Evolutionary conservation across 2,888 invertebrate species (phyloP).

Genomic region (Sarcophaga caerulescens): DNA sequence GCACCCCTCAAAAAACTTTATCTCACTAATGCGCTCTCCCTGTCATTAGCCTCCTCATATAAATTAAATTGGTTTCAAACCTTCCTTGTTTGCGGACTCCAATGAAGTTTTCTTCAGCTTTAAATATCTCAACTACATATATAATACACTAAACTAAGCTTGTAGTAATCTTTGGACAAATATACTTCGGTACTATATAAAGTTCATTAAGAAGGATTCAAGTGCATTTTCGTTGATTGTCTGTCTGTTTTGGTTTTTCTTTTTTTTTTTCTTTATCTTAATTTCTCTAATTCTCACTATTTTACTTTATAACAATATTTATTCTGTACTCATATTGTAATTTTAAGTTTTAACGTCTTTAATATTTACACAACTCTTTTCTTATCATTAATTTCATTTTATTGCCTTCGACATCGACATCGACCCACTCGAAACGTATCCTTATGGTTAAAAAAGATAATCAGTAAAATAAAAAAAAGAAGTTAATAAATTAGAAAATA

Average conservation of each 20-base stretch:
- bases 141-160: neutral
- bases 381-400: neutral
- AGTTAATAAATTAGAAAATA: slow-evolving; percentile 24
- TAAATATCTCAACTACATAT: slow-evolving; percentile 5
- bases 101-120: slow-evolving; percentile 27
- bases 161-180: slow-evolving; percentile 10
- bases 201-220: slow-evolving; percentile 13
- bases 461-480: slow-evolving; percentile 3
- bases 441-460: slow-evolving; percentile 9
- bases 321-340: slow-evolving; percentile 32
- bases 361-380: slow-evolving; percentile 37
- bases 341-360: slow-evolving; percentile 52
- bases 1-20: slow-evolving; percentile 16
- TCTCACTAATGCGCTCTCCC: neutral
- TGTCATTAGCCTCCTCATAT: slow-evolving; percentile 18
- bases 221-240: slow-evolving; percentile 53
- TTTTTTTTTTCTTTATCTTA: slow-evolving; percentile 15
- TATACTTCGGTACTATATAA: slow-evolving; percentile 2
- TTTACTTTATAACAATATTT: slow-evolving; percentile 47
- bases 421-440: slow-evolving; percentile 42
- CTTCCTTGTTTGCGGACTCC: neutral
- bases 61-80: slow-evolving; percentile 38
- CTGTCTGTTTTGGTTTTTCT: no score
- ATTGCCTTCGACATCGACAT: slow-evolving; percentile 5
- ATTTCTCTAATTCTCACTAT: neutral